Evolutionary conservation across 2,797 vertebrate genomes (phyloP).

Genomic region (Adelosebastes latens): DNA sequence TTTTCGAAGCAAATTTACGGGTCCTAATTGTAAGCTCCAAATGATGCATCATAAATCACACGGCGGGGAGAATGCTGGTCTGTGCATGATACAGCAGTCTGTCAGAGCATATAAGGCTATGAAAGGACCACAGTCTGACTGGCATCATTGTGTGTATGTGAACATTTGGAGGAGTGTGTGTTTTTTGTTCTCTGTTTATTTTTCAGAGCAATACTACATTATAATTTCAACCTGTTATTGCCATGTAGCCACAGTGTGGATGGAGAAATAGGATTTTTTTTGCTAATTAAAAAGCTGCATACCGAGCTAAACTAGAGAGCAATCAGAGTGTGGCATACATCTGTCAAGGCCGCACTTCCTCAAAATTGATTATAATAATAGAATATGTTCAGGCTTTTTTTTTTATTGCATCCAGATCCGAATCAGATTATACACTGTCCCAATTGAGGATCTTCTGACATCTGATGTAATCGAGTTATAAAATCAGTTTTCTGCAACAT

Average conservation of each 20-base stretch:
- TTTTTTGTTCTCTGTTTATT: conserved; percentile 51
- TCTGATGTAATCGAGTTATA: too few relatives aligned
- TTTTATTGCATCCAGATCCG: neutral
- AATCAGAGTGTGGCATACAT: neutral
- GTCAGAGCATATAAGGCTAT: conserved; percentile 17
- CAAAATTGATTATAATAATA: neutral
- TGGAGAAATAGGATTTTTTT: conserved; percentile 33
- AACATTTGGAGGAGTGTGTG: conserved; percentile 21
- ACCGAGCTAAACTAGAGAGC: conserved; percentile 5
- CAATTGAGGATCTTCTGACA: neutral
- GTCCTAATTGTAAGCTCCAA: conserved; percentile 63
- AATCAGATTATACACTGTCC: neutral
- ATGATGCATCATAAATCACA: conserved; percentile 70
- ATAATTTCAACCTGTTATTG: conserved; percentile 54
- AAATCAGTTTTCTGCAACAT: too few relatives aligned
- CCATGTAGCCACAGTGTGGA: conserved; percentile 45
- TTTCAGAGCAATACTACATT: conserved; percentile 42
- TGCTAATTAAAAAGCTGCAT: conserved; percentile 38
- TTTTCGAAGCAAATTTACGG: conserved; percentile 59
- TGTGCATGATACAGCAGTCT: conserved; percentile 20
- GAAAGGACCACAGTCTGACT: conserved; percentile 48
- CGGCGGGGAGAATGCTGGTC: conserved; percentile 30
- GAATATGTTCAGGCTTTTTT: neutral
- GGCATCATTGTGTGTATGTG: conserved; percentile 45
- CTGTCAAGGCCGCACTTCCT: neutral